Percentiles rank a stretch among this genome's conserved stretches.
Evolutionary conservation across 2,113 vertebrate species (phyloP).

Genomic region (Trochalopteron elliotii): DNA sequence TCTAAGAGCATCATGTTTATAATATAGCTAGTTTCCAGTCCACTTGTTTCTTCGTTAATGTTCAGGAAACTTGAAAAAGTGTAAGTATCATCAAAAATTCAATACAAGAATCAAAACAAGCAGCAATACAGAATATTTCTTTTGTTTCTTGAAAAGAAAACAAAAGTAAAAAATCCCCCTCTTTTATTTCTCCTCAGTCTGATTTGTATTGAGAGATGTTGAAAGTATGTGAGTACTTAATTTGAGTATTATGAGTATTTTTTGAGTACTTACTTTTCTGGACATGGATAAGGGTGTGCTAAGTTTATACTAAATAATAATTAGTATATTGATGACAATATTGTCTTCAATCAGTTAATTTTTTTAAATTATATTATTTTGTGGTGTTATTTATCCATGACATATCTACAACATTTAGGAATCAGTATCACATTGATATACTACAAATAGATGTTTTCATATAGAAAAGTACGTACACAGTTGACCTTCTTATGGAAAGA

Average conservation of each 20-base stretch:
- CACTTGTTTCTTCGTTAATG: neutral
- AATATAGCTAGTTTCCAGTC: neutral
- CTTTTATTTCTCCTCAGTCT: neutral
- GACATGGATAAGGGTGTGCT: neutral
- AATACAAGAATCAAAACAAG: neutral
- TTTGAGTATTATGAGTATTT: neutral
- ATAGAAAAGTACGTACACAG: accelerated
- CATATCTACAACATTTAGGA: neutral
- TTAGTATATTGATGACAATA: neutral
- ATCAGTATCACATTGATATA: neutral
- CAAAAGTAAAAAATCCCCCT: accelerated
- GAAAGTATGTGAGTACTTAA: neutral
- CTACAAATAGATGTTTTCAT: neutral
- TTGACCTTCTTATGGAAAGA: neutral
- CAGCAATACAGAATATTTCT: neutral
- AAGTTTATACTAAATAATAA: neutral
- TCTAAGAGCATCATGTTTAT: neutral
- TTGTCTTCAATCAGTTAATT: neutral
- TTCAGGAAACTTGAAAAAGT: neutral
- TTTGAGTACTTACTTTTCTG: neutral
- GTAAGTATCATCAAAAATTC: neutral
- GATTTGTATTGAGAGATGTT: neutral
- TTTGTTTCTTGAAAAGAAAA: neutral
- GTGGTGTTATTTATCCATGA: neutral
- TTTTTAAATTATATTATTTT: neutral